Evolutionary conservation across 1,140 invertebrate genomes (phyloP).

Genomic region (Drosophila takahashii): DNA sequence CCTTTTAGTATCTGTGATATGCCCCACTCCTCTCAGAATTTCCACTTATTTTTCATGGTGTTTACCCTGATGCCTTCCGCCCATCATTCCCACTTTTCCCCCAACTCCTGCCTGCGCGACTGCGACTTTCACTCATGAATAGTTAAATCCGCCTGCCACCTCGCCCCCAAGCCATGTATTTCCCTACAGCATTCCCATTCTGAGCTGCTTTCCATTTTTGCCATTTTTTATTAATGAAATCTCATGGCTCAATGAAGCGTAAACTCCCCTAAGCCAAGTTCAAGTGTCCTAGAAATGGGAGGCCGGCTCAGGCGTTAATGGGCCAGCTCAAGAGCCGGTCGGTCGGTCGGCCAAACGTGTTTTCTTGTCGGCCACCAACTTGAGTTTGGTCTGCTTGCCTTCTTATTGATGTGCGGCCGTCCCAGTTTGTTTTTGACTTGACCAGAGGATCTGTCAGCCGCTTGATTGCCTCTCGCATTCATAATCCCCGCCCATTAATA

Average conservation of each 20-base stretch:
- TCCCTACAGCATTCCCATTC: slow-evolving; percentile 31
- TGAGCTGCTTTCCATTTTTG: slow-evolving; percentile 74
- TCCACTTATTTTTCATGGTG: slow-evolving; percentile 47
- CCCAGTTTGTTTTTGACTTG: slow-evolving; percentile 31
- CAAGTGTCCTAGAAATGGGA: slow-evolving; percentile 49
- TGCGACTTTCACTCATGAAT: slow-evolving; percentile 70
- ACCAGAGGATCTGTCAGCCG: slow-evolving; percentile 39
- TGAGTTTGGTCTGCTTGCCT: slow-evolving; percentile 1
- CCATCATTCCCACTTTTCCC: slow-evolving; percentile 35
- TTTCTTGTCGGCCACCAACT: slow-evolving; percentile 31
- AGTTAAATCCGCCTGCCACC: slow-evolving; percentile 69
- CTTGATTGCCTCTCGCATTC: slow-evolving; percentile 56
- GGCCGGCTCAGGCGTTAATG: slow-evolving; percentile 62
- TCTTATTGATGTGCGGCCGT: slow-evolving; percentile 54
- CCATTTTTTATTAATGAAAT: slow-evolving; percentile 82
- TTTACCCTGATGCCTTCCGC: slow-evolving; percentile 33
- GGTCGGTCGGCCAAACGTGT: slow-evolving; percentile 36
- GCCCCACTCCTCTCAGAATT: slow-evolving; percentile 1
- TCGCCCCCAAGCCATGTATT: slow-evolving; percentile 11
- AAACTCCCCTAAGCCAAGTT: slow-evolving; percentile 61
- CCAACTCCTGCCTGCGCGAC: slow-evolving; percentile 35
- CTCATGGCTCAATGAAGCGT: slow-evolving; percentile 81
- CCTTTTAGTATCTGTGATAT: slow-evolving; percentile 36
- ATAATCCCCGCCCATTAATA: slow-evolving; percentile 65
- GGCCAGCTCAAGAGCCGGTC: slow-evolving; percentile 46